Percentiles rank a stretch among this genome's conserved stretches.
These are phyloP conservation scores for Pomatorhinus ruficollis DNA, from an alignment of 2,113 vertebrate species.

Conservation along the genomic window DNA sequence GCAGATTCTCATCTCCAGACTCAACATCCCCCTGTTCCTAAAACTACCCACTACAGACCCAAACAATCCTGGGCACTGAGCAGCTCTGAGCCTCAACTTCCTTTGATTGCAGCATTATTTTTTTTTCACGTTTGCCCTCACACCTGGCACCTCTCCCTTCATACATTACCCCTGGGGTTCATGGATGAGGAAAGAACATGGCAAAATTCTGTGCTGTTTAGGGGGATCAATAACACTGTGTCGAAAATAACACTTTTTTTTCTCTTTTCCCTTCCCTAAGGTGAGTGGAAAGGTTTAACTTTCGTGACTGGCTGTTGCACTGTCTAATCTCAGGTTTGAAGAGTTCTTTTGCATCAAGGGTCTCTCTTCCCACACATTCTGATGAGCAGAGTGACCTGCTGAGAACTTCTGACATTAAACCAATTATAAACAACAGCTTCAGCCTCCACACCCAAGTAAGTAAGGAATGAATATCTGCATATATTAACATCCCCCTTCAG, in stretches of 20 bases:
- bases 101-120: not conserved
- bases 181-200: not conserved
- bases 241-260: not conserved
- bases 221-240: not conserved
- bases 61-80: not conserved
- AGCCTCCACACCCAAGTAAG: not conserved
- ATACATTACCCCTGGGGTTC: not conserved
- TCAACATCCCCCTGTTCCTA: not conserved
- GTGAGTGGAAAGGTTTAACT: not conserved
- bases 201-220: not conserved
- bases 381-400: not conserved
- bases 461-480: not conserved
- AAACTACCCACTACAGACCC: not conserved
- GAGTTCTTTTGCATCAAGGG: not conserved
- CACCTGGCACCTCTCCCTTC: not conserved
- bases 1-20: not conserved
- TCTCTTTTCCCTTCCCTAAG: not conserved
- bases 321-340: not conserved
- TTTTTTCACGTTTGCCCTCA: rapidly evolving
- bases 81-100: not conserved
- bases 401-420: not conserved
- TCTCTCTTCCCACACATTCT: not conserved
- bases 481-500: not conserved
- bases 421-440: not conserved
- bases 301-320: not conserved